Evolutionary conservation across 2,113 vertebrate genomes (phyloP).

Genomic region (Mirounga angustirostris): DNA sequence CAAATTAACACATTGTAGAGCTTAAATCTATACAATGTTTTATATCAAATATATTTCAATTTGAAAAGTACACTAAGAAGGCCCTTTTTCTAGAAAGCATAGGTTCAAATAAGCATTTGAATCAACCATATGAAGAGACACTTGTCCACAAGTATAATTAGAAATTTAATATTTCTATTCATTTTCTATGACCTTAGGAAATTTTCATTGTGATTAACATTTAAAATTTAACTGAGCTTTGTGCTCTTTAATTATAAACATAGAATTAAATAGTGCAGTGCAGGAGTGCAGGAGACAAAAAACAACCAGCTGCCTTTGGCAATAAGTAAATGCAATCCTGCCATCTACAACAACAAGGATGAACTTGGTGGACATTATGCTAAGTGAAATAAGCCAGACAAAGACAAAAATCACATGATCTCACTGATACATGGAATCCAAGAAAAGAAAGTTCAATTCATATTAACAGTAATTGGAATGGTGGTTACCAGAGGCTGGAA

Average conservation of each 20-base stretch:
- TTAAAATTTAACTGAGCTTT: constrained; percentile 15
- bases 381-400: neutral
- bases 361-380: neutral
- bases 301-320: neutral
- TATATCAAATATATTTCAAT: neutral
- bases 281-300: neutral
- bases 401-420: neutral
- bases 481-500: neutral
- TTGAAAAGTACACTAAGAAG: constrained; percentile 7
- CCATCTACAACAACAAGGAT: neutral
- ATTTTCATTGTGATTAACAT: constrained; percentile 13
- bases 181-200: neutral
- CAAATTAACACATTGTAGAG: neutral
- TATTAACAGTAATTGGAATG: neutral
- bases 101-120: neutral
- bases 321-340: neutral
- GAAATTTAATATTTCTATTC: constrained; percentile 38
- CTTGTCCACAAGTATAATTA: constrained; percentile 6
- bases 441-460: neutral
- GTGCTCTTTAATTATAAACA: constrained; percentile 8
- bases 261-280: neutral
- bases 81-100: neutral
- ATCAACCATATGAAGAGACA: constrained; percentile 27
- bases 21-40: neutral
- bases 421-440: neutral